Evolutionary conservation across 1,140 invertebrate species (phyloP).

Genomic region (fruit fly (Drosophila melanogaster)): DNA sequence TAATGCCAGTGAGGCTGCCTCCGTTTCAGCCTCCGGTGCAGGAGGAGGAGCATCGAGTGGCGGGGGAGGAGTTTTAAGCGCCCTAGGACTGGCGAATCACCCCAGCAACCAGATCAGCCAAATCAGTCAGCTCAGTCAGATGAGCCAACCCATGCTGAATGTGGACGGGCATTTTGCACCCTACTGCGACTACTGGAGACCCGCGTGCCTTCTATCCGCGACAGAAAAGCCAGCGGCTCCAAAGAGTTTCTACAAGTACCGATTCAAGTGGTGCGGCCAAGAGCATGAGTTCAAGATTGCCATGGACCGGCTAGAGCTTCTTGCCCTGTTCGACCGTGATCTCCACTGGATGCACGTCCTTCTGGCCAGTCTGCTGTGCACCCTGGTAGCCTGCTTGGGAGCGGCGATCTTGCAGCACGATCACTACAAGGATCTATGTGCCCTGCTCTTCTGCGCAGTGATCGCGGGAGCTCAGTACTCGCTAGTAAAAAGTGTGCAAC

Average conservation of each 20-base stretch:
- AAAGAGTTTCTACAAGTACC: slow-evolving; percentile 94
- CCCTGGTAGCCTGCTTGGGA: slow-evolving; percentile 94
- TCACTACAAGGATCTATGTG: slow-evolving; percentile 96
- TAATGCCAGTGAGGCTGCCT: slow-evolving; percentile 13
- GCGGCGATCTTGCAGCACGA: slow-evolving; percentile 92
- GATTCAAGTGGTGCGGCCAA: slow-evolving; percentile 88
- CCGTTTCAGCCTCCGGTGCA: background rate
- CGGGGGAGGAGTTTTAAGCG: slow-evolving; percentile 25
- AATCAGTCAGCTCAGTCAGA: slow-evolving; percentile 37
- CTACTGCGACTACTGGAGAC: slow-evolving; percentile 81
- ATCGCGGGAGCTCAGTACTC: slow-evolving; percentile 99
- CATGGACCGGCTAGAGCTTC: slow-evolving; percentile 95
- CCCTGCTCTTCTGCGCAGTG: slow-evolving; percentile 98
- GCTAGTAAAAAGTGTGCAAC: slow-evolving; percentile 98
- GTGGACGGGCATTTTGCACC: slow-evolving; percentile 75
- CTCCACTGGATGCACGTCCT: slow-evolving; percentile 93
- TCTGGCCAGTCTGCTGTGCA: slow-evolving; percentile 92
- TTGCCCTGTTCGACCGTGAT: slow-evolving; percentile 97
- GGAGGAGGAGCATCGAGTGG: background rate
- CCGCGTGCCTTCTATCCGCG: slow-evolving; percentile 67
- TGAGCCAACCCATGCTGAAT: slow-evolving; percentile 71
- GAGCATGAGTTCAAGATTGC: slow-evolving; percentile 89
- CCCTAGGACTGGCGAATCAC: slow-evolving; percentile 17
- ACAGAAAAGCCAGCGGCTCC: slow-evolving; percentile 85
- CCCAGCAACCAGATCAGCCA: slow-evolving; percentile 45